These are phyloP conservation scores for Apamea epomidion DNA, from an alignment of 2,888 invertebrate genomes.

Conservation along the genomic window DNA sequence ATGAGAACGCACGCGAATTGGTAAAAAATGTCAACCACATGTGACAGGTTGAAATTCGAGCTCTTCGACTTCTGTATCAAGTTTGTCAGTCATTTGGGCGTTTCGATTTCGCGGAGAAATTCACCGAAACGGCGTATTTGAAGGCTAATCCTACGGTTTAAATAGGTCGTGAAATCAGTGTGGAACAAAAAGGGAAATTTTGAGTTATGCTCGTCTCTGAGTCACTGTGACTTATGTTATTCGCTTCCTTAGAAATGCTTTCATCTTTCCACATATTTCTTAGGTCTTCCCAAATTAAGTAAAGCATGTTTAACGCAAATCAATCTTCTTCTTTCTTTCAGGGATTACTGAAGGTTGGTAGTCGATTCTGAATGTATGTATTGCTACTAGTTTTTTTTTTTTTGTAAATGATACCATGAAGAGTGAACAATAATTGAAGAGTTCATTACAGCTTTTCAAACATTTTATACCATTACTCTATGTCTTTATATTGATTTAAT, in stretches of 20 bases:
- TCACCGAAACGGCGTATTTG: constrained; percentile 81
- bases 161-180: constrained; percentile 83
- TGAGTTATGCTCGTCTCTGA: constrained; percentile 51
- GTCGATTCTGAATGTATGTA: neutral
- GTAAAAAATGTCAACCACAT: constrained; percentile 76
- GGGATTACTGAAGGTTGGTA: neutral
- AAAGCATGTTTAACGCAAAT: neutral
- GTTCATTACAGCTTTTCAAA: neutral
- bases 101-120: constrained; percentile 76
- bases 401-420: neutral
- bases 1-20: constrained; percentile 77
- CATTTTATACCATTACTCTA: neutral
- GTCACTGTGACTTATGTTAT: constrained; percentile 2
- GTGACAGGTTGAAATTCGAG: constrained; percentile 81
- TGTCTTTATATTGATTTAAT: neutral
- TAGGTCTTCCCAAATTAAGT: neutral
- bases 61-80: constrained; percentile 75
- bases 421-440: neutral
- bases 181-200: constrained; percentile 63
- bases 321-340: neutral
- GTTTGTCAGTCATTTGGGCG: constrained; percentile 76
- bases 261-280: neutral
- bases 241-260: constrained; percentile 14
- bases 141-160: constrained; percentile 75
- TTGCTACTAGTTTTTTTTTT: too few species aligned